Percentiles rank a stretch among this genome's conserved stretches.
Conservation (phyloP, 1,140 invertebrate species). For the Coelopa frigida region DNA sequence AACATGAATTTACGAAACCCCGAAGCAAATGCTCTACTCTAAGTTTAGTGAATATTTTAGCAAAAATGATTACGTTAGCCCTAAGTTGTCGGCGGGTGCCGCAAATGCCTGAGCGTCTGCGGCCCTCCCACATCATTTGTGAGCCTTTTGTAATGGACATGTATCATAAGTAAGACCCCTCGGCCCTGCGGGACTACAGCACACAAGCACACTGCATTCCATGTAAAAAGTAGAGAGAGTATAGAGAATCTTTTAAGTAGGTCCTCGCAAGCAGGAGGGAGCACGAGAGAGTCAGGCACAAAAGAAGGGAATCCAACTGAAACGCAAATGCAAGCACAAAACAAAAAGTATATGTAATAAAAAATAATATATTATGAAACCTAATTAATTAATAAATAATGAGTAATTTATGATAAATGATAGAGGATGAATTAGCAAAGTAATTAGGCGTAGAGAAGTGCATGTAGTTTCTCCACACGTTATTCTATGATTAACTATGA, state of each 20-base stretch:
- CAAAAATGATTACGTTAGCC: constrained; percentile 5
- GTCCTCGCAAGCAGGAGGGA: too few species aligned
- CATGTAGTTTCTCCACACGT: constrained; percentile 10
- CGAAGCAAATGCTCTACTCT: not conserved
- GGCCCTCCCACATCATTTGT: too few species aligned
- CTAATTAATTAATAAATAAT: not conserved
- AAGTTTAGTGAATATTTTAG: constrained; percentile 6
- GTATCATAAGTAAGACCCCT: too few species aligned
- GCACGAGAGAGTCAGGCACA: too few species aligned
- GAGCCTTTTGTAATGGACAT: too few species aligned
- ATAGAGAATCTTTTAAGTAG: not conserved
- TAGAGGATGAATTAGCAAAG: constrained; percentile 4
- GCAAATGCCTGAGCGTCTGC: too few species aligned
- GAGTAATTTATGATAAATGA: constrained; percentile 10
- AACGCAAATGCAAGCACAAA: not conserved
- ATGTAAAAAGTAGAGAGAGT: constrained; percentile 27
- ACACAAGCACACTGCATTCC: constrained; percentile 32
- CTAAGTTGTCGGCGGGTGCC: too few species aligned
- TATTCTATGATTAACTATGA: constrained; percentile 1
- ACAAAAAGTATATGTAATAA: constrained; percentile 9
- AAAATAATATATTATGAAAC: not conserved
- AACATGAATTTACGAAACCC: not conserved
- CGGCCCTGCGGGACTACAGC: too few species aligned
- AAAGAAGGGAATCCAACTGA: constrained; percentile 1
- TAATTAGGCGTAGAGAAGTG: not conserved